Evolutionary conservation across 2,113 vertebrate species (phyloP), one percentile per base, ranked within the genome.

Genomic region (Pyxicephalus adspersus): DNA sequence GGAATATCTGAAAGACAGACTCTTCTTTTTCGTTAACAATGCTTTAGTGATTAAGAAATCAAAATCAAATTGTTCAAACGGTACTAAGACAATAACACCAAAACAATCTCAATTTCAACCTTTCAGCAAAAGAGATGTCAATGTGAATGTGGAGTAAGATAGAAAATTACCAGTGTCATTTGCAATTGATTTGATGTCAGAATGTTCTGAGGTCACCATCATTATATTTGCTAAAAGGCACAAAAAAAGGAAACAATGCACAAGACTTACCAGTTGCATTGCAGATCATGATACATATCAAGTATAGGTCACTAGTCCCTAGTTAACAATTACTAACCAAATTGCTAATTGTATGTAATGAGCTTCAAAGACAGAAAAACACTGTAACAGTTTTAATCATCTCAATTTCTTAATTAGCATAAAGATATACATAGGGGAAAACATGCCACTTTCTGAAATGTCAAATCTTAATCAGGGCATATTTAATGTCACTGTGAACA

Each of bases 131-230:
- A 82, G 71, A 82, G 70, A 82, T 82, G 80, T 75, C 80, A 82
- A 25, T 52, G 19, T 75, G 71, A 82, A 58, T 73, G 58, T 26
- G 54, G 57, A 64, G 80, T 57, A 61, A 75, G 80, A 82, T 65
- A 75, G 80, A 66, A 82, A 60, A 82, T 82, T 75, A 82, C 75
- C 74, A 82, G 80, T 75, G 80, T 75, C 61, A 52, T 63, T 82
- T 74, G 70, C 80, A 75, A 82, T 82, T 82, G 80, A 82, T 82
- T 75, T 82, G 80, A 75, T 82, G 71, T 82, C 70, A 82, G 57
- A 82, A 82, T 66, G 71, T 75, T 75, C 70, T 57, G 80, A 82
- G 80, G 80, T 75, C 80, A 75, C 80, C 70, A 82, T 82, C 80
- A 75, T 82, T 82, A 82, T 74, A 75, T 64, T 31, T 75, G 28